Percentiles rank a stretch among this genome's conserved stretches.
Conservation (phyloP, 2,797 vertebrate species). For the Sebastes umbrosus region DNA sequence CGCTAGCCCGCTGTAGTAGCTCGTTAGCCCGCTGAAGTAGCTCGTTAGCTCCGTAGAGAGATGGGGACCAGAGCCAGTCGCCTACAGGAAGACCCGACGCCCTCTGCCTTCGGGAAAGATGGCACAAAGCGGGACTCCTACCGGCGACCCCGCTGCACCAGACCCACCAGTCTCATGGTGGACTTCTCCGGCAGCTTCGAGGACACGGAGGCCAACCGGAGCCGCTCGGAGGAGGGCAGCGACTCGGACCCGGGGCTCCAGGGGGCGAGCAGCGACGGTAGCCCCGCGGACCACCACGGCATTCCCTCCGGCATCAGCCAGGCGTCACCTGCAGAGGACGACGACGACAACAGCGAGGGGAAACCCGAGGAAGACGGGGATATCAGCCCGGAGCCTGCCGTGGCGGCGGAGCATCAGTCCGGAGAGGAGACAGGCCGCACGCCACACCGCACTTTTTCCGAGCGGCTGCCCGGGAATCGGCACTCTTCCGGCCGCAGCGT, state of each 20-base stretch:
- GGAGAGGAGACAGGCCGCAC: constrained; percentile 81
- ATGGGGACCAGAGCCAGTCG: constrained; percentile 85
- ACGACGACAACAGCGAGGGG: constrained; percentile 59
- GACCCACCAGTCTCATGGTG: constrained; percentile 83
- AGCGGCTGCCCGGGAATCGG: constrained; percentile 80
- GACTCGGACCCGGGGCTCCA: constrained; percentile 82
- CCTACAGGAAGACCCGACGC: constrained; percentile 79
- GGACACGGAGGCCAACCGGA: constrained; percentile 79
- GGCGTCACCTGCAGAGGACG: constrained; percentile 62
- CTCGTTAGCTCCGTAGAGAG: constrained; percentile 53
- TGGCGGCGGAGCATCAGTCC: constrained; percentile 58
- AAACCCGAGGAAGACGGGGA: constrained; percentile 69
- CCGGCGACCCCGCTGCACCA: constrained; percentile 73
- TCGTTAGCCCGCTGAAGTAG: constrained; percentile 14
- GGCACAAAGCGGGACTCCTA: constrained; percentile 79
- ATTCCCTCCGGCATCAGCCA: constrained; percentile 65
- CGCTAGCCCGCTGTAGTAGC: constrained; percentile 32
- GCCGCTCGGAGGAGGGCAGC: constrained; percentile 84
- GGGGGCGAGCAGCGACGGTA: constrained; percentile 77
- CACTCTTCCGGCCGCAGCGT: constrained; percentile 77
- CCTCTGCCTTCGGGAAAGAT: constrained; percentile 78
- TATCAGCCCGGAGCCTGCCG: constrained; percentile 61
- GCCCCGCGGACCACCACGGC: constrained; percentile 75
- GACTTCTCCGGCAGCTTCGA: constrained; percentile 85
- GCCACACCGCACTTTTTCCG: constrained; percentile 84